Evolutionary conservation across 1,140 invertebrate species (phyloP).

Genomic region (Aphaenogaster rudis): DNA sequence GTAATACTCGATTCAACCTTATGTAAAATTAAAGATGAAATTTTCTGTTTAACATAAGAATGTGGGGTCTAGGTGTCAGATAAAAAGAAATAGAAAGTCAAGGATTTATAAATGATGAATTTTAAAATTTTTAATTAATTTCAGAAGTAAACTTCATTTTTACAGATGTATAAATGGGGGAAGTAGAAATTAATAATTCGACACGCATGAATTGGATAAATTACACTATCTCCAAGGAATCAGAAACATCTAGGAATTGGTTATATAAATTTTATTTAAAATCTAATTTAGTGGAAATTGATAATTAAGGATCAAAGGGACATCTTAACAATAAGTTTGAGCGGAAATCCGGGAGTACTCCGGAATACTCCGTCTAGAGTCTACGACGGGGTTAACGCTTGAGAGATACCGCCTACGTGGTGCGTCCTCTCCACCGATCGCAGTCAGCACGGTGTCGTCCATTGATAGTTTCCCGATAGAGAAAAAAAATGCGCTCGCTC

Average conservation of each 20-base stretch:
- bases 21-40: neutral
- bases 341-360: neutral
- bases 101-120: neutral
- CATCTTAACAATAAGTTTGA: neutral
- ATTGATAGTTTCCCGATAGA: conserved; percentile 64
- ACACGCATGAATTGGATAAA: neutral
- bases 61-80: neutral
- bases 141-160: neutral
- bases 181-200: neutral
- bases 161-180: neutral
- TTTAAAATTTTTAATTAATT: neutral
- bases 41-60: neutral
- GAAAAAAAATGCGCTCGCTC: conserved; percentile 27
- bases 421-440: conserved; percentile 24
- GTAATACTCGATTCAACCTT: neutral
- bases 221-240: neutral
- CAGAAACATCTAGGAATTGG: neutral
- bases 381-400: conserved; percentile 16
- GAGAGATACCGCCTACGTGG: conserved; percentile 39
- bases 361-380: neutral
- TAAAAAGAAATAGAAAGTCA: neutral
- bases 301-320: neutral
- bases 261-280: neutral
- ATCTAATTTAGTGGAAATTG: neutral
- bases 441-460: conserved; percentile 48